Conservation (phyloP, 2,888 invertebrate species). For the Belgica antarctica region DNA sequence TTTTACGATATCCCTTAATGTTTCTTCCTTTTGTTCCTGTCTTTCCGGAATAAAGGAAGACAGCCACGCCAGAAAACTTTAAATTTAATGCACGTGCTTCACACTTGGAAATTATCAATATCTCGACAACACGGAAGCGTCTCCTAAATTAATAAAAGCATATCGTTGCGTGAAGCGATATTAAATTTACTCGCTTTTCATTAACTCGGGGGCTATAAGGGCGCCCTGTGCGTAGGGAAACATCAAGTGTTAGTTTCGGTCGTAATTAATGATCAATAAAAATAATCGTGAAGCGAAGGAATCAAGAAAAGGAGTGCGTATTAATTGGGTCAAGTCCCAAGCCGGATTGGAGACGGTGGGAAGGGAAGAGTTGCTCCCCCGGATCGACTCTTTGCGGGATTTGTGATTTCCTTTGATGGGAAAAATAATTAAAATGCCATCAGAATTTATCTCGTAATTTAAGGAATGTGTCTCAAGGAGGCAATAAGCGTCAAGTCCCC, state of each 20-base stretch:
- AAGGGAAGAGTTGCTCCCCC: background rate
- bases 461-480: too few relatives aligned
- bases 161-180: background rate
- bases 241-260: slow-evolving; percentile 22
- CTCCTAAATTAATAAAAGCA: background rate
- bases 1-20: slow-evolving; percentile 4
- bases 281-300: background rate
- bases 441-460: slow-evolving; percentile 5
- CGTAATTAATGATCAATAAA: slow-evolving; percentile 30
- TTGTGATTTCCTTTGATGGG: background rate
- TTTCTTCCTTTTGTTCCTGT: background rate
- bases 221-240: background rate
- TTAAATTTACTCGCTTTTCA: too few relatives aligned
- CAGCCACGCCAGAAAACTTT: background rate
- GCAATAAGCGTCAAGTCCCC: too few relatives aligned
- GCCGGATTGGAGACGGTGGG: too few relatives aligned
- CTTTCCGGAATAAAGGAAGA: background rate
- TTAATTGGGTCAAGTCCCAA: slow-evolving; percentile 30
- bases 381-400: background rate
- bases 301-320: background rate
- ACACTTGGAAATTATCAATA: background rate
- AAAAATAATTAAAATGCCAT: slow-evolving; percentile 34
- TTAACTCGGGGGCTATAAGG: too few relatives aligned
- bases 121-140: background rate
- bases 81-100: slow-evolving; percentile 5